Evolutionary conservation across 2,113 vertebrate species (phyloP), one percentile per base, ranked within the genome.

Genomic region (Dicrurus megarhynchus): DNA sequence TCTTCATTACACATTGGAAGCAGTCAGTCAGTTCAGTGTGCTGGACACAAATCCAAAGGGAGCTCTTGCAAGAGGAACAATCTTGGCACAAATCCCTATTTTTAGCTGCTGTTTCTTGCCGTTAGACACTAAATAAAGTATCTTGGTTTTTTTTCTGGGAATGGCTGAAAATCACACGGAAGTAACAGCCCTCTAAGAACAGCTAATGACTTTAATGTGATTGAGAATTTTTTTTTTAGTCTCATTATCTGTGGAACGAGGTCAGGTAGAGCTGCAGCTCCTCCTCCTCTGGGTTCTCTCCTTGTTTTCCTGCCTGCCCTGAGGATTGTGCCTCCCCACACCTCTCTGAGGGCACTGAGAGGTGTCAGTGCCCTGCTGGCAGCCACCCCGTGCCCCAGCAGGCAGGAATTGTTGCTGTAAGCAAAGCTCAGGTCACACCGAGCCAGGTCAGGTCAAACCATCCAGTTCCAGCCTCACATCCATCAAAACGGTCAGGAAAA

Each of bases 381-480:
- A 84, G 79, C 15, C 27, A 4, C 9, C 0, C 3, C 2, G 11
- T n/a, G 17, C 24, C 50, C 28, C 24, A 7, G 24, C 30, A 3
- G 65, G 39, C 44, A 30, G 27, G n/a, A 56, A 12, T 4, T 26
- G 50, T 1, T 33, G 74, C 3, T 55, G 78, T 14, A 2, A 79
- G 90, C 82, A 57, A 23, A 85, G 33, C 63, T 41, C 20, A 6
- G 55, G 41, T 61, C 91, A 13, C 39, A 0, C 37, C 4, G 7
- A 21, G 71, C 52, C 61, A 0, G 11, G 11, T 37, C 42, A 33
- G 55, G 26, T 39, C 6, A 3, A 1, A 10, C 6, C 1, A 1
- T 4, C 42, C 78, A 7, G 41, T 20, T 32, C 61, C 70, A 64
- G n/a, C 50, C 61, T 56, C 6, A 0, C 39, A 39, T 30, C 64